Evolutionary conservation across 2,888 invertebrate genomes (phyloP).

Genomic region (Heliconius aoede): DNA sequence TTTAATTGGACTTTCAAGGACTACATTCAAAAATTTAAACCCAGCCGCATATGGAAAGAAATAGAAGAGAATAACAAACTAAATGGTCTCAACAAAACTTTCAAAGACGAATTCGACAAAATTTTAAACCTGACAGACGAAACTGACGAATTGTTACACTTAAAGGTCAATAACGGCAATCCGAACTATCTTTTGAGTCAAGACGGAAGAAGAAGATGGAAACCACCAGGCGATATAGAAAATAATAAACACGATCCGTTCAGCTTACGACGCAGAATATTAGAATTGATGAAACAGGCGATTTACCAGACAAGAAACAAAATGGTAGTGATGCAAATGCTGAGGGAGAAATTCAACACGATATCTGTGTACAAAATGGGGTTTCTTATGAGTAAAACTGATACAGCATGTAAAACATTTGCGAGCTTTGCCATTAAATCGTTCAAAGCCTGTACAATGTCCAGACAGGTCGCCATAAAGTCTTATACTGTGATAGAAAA

Average conservation of each 20-base stretch:
- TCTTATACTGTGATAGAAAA: constrained; percentile 45
- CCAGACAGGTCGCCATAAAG: constrained; percentile 8
- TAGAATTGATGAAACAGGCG: constrained; percentile 65
- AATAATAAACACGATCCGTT: constrained; percentile 49
- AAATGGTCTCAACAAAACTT: constrained; percentile 48
- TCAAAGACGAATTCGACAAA: constrained; percentile 51
- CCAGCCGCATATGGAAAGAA: constrained; percentile 54
- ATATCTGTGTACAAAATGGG: constrained; percentile 66
- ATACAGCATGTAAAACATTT: constrained; percentile 56
- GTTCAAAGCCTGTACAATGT: constrained; percentile 47
- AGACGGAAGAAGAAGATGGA: constrained; percentile 56
- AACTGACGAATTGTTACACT: constrained; percentile 57
- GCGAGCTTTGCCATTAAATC: constrained; percentile 49
- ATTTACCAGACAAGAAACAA: constrained; percentile 64
- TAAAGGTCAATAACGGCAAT: constrained; percentile 55
- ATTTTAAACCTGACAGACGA: constrained; percentile 56
- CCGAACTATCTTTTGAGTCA: constrained; percentile 45
- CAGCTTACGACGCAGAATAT: constrained; percentile 52
- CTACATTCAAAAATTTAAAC: constrained; percentile 56
- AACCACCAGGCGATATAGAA: constrained; percentile 39
- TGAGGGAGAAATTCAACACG: constrained; percentile 51
- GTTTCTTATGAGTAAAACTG: constrained; percentile 61
- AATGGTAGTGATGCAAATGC: constrained; percentile 62
- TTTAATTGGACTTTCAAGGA: constrained; percentile 52
- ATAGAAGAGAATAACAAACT: constrained; percentile 52